Evolutionary conservation across 1,140 invertebrate genomes (phyloP), one percentile per base, ranked within the genome.

Genomic region (Lordiphosa stackelbergi): DNA sequence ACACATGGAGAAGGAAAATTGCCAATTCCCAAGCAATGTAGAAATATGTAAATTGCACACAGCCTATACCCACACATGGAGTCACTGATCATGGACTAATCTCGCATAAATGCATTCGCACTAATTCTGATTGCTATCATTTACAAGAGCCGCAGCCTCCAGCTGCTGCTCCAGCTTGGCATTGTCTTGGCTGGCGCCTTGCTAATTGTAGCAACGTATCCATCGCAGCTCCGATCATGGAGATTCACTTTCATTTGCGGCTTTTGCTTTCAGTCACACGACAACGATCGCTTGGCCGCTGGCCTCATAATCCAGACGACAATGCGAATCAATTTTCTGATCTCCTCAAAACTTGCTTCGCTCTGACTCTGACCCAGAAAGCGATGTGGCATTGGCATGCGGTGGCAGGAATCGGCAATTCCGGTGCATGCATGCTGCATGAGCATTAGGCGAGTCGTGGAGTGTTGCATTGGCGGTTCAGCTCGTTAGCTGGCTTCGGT

Each of bases 61-160:
- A 54, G 37, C 41, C 53, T 34, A 54, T 38, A 53, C n/a, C 22
- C 31, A 42, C 41, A 58, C 24, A 40, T 35, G 10, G 13, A 4
- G 16, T 49, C 51, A 54, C 38, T 31, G 19, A 35, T 28, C 55
- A 46, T 22, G 46, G 60, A 10, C 45, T 79, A 83, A 84, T 62
- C 68, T 77, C 59, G 57, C 69, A 56, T 83, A 77, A 83, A 61
- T 77, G 75, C 77, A 77, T 83, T 81, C 74, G 77, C 77, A 81
- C 77, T 81, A 73, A 83, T 81, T 81, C 77, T 83, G 77, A 81
- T 81, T 81, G 77, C 57, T 75, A 83, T 81, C 72, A 71, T 81
- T 81, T 69, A 64, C 68, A 41, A 53, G 10, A 51, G 61, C 37
- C 51, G 36, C 38, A 34, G 55, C 60, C 59, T 16, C 58, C 56